Percentiles rank a stretch among this genome's conserved stretches.
These are phyloP conservation scores for Eleginops maclovinus DNA, from an alignment of 2,113 vertebrate genomes.

Conservation along the genomic window DNA sequence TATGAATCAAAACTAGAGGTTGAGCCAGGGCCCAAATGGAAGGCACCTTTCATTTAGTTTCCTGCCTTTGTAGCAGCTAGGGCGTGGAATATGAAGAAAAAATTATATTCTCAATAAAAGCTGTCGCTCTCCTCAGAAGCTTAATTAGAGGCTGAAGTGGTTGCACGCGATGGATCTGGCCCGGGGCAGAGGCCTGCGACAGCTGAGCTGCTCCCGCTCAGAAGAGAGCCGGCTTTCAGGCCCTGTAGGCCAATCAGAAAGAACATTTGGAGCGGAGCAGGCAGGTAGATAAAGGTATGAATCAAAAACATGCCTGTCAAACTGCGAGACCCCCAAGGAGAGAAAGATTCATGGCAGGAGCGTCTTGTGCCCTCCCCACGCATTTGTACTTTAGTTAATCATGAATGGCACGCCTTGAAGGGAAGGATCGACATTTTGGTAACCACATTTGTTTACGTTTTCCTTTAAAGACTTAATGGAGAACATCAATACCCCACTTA, in stretches of 20 bases:
- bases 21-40: slow-evolving; percentile 4
- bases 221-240: slow-evolving; percentile 50
- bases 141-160: slow-evolving; percentile 81
- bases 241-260: slow-evolving; percentile 61
- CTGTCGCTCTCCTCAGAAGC: slow-evolving; percentile 72
- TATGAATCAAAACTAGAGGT: neutral
- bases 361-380: slow-evolving; percentile 13
- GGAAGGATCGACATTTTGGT: neutral
- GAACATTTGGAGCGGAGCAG: slow-evolving; percentile 27
- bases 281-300: slow-evolving; percentile 48
- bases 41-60: slow-evolving; percentile 8
- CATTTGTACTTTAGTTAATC: neutral
- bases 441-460: neutral
- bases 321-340: slow-evolving; percentile 49
- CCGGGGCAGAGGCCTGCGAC: slow-evolving; percentile 64
- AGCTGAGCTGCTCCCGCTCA: slow-evolving; percentile 54
- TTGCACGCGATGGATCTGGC: slow-evolving; percentile 78
- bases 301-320: slow-evolving; percentile 52
- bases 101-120: slow-evolving; percentile 74
- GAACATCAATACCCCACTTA: neutral
- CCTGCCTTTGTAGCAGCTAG: slow-evolving; percentile 25
- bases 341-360: slow-evolving; percentile 22
- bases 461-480: neutral
- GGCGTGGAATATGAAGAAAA: slow-evolving; percentile 18
- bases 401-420: neutral